Evolutionary conservation across 2,888 invertebrate species (phyloP), one percentile per base, ranked within the genome.

Genomic region (Catonia carolina): DNA sequence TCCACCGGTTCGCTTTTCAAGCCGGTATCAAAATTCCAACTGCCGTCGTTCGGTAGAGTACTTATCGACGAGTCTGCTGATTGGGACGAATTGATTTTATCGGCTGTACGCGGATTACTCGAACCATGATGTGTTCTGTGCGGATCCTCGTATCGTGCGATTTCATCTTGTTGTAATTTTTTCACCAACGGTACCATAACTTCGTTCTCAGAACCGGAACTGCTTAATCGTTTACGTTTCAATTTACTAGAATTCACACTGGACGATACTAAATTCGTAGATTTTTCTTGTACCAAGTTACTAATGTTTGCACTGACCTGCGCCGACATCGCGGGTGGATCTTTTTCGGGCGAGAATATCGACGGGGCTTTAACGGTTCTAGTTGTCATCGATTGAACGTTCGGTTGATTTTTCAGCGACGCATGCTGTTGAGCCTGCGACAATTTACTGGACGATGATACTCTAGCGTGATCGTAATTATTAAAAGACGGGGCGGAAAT

Each of bases 131-230:
- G n/a, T 14, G 22, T 45, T n/a, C 12, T n/a, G n/a, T 20, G 7
- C 14, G 14, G 23, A 35, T 55, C 55, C 48, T 82, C 81, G 64
- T 78, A 82, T 1, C 81, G 81, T 31, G 79, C 78, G 0, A 79
- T 78, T 64, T 81, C 79, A 59, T 82, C 82, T 50, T 82, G 69
- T 65, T 45, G 45, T n/a, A 22, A 27, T 18, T 45, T 45, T 4
- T 82, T 82, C 64, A 80, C 80, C 39, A 82, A 77, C 1, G 81
- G 80, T 1, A 80, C 81, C 47, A 82, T 72, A 50, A 82, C 67
- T 68, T 82, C 82, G 0, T 81, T 80, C 65, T 82, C 82, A 0
- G 78, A 78, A 58, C 75, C 75, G 47, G 70, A 71, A 2, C 79
- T 79, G 12, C 69, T 69, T 15, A 72, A 50, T 18, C 58, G 39